Conservation (phyloP, 2,797 vertebrate genomes). For the Rhinichthys osculus region DNA sequence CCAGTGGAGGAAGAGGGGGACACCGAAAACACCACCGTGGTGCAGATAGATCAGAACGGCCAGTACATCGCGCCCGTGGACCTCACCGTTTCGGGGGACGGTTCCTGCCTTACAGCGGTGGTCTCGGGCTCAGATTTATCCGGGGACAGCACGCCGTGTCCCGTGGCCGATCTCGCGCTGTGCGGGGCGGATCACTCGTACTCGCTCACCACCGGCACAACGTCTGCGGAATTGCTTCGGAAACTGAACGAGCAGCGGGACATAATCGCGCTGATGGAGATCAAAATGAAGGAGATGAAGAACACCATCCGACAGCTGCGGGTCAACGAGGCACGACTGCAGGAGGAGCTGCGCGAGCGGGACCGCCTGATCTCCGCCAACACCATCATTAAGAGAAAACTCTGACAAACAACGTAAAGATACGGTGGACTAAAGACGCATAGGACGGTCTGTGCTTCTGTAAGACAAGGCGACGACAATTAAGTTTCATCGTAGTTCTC, state of each 20-base stretch:
- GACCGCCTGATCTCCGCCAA: conserved; percentile 79
- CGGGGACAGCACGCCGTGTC: conserved; percentile 24
- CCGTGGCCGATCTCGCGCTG: conserved; percentile 63
- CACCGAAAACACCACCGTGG: conserved; percentile 72
- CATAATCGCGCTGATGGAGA: conserved; percentile 96
- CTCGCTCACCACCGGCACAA: conserved; percentile 93
- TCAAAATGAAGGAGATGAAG: conserved; percentile 99
- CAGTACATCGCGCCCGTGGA: conserved; percentile 87
- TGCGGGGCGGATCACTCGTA: conserved; percentile 90
- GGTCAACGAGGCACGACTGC: conserved; percentile 88
- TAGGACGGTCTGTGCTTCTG: conserved; percentile 8
- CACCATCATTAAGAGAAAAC: conserved; percentile 79
- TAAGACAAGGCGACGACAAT: conserved; percentile 41
- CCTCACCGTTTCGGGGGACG: conserved; percentile 81
- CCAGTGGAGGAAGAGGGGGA: conserved; percentile 67
- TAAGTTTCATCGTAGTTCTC: conserved; percentile 33
- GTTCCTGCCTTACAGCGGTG: conserved; percentile 66
- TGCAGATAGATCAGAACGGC: conserved; percentile 78
- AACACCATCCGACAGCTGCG: conserved; percentile 92
- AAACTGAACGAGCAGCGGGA: conserved; percentile 97
- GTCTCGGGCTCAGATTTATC: conserved; percentile 61
- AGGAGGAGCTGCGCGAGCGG: conserved; percentile 92
- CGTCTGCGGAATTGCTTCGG: conserved; percentile 91
- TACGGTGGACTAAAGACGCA: background rate
- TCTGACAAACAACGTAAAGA: conserved; percentile 60